phyloP scores from a whole-genome alignment of 2,797 vertebrate species.

The Merluccius polli region DNA sequence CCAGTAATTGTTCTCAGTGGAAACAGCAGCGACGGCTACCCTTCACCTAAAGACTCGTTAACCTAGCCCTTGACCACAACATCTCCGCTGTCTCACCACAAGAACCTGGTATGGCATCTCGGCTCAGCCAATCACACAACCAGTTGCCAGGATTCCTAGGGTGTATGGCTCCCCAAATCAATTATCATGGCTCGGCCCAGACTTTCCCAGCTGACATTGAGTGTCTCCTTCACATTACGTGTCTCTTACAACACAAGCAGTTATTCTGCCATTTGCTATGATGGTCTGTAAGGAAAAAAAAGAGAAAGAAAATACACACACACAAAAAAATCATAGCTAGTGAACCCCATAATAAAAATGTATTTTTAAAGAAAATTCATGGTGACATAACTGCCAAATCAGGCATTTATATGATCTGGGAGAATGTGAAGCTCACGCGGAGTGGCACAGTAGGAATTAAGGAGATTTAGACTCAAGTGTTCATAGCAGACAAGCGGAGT shows the following conservation, averaged over 20 bases:
- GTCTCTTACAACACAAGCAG: constrained; percentile 39
- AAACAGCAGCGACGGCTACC: constrained; percentile 56
- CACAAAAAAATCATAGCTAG: background rate
- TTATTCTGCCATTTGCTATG: constrained; percentile 24
- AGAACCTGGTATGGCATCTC: constrained; percentile 57
- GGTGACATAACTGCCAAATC: constrained; percentile 63
- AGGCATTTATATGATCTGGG: constrained; percentile 67
- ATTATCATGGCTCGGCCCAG: constrained; percentile 55
- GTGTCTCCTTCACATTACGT: constrained; percentile 32
- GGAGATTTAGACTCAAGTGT: constrained; percentile 83
- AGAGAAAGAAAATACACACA: constrained; percentile 19
- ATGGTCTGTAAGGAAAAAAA: constrained; percentile 6
- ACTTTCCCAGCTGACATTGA: constrained; percentile 55
- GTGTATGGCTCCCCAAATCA: constrained; percentile 55
- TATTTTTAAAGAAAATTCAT: constrained; percentile 29
- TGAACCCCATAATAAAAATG: constrained; percentile 32
- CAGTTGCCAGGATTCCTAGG: constrained; percentile 48
- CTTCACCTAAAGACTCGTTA: constrained; percentile 55
- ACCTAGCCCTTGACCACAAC: constrained; percentile 62
- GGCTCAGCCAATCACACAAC: constrained; percentile 39
- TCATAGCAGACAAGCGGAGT: constrained; percentile 81
- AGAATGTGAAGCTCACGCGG: constrained; percentile 74
- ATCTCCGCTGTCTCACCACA: constrained; percentile 72
- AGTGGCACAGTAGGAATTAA: constrained; percentile 84
- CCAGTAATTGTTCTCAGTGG: constrained; percentile 66